A percentile compares a stretch with the other conserved stretches of the same genome.
Evolutionary conservation across 2,113 vertebrate species (phyloP).

Genomic region (Heterochromis multidens): DNA sequence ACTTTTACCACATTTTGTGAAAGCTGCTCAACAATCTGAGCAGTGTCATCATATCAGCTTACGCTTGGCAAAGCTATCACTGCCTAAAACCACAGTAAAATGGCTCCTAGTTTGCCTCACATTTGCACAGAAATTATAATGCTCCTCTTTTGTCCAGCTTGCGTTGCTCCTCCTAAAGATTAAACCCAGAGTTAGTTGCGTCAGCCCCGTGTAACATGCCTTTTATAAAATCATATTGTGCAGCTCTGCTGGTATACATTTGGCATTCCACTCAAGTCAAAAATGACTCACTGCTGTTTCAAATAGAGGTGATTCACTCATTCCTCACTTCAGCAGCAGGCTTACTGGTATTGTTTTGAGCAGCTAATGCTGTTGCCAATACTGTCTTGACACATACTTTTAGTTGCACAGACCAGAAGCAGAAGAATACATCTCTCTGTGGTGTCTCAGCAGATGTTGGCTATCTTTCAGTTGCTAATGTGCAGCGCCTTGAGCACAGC

Average conservation of each 20-base stretch:
- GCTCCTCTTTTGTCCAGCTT: conserved; percentile 2
- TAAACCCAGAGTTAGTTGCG: not conserved
- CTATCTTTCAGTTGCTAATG: conserved; percentile 9
- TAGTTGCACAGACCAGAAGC: conserved; percentile 38
- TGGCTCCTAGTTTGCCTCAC: conserved; percentile 15
- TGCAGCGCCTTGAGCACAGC: not conserved
- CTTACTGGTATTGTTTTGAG: conserved; percentile 42
- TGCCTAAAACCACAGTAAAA: conserved; percentile 39
- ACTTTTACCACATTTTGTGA: conserved; percentile 35
- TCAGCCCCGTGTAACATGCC: not conserved
- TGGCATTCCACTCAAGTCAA: conserved; percentile 50
- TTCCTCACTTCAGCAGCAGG: conserved; percentile 49
- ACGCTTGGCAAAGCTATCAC: conserved; percentile 26
- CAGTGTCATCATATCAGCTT: conserved; percentile 51
- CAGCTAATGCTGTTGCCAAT: conserved; percentile 23
- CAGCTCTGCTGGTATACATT: conserved; percentile 30
- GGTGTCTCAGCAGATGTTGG: conserved; percentile 31
- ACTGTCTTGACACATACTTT: conserved; percentile 44
- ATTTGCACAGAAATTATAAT: conserved; percentile 13
- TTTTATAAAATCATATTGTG: conserved; percentile 7
- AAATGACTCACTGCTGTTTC: conserved; percentile 60
- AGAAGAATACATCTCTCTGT: conserved; percentile 14
- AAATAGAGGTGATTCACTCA: conserved; percentile 66
- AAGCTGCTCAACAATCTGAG: conserved; percentile 21
- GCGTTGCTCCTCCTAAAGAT: not conserved